A percentile compares a stretch with the other conserved stretches of the same genome.
Evolutionary conservation across 2,888 invertebrate species (phyloP).

Genomic region (Eristalis intricaria): DNA sequence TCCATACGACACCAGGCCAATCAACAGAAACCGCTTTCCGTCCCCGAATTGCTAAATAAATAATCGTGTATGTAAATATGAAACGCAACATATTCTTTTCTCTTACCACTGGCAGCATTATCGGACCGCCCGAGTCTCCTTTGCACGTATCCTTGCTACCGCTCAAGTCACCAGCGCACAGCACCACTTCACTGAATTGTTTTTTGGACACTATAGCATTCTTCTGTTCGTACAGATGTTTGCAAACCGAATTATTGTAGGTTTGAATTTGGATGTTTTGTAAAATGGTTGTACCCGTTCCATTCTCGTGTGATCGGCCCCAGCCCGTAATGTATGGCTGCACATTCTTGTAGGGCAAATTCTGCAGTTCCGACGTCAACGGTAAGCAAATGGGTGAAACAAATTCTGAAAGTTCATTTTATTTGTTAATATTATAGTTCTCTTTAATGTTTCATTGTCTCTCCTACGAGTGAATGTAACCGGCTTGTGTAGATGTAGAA

Average conservation of each 20-base stretch:
- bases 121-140: constrained; percentile 81
- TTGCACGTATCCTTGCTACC: constrained; percentile 80
- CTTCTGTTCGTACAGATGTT: constrained; percentile 76
- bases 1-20: background rate
- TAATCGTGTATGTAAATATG: background rate
- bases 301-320: constrained; percentile 81
- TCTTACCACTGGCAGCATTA: constrained; percentile 79
- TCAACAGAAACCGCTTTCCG: background rate
- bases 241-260: constrained; percentile 84
- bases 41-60: background rate
- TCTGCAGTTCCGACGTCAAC: constrained; percentile 82
- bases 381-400: constrained; percentile 91
- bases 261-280: constrained; percentile 89
- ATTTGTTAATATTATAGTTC: background rate
- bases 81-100: background rate
- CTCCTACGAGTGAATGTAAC: background rate
- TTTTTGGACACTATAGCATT: constrained; percentile 75
- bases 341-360: constrained; percentile 83
- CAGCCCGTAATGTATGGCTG: constrained; percentile 88
- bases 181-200: constrained; percentile 78
- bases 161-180: constrained; percentile 78
- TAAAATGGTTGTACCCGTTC: constrained; percentile 85
- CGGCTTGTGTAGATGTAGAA: background rate
- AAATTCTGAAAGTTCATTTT: constrained; percentile 82
- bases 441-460: background rate